A percentile compares a stretch with the other conserved stretches of the same genome.
Evolutionary conservation across 2,888 invertebrate species (phyloP).

Genomic region (Thysanoteuthis rhombus): DNA sequence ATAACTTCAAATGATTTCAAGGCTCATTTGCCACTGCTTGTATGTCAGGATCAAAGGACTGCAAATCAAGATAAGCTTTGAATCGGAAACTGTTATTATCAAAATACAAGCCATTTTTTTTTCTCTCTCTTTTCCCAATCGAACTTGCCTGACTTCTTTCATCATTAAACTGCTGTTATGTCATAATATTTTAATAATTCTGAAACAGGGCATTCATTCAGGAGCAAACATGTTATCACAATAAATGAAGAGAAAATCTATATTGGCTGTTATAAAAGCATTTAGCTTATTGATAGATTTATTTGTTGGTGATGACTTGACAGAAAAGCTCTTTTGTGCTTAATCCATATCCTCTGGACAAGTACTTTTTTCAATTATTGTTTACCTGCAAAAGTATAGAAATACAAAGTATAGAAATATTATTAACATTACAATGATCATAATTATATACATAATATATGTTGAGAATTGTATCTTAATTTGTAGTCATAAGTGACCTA

Average conservation of each 20-base stretch:
- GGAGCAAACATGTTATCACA: neutral
- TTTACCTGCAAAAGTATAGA: neutral
- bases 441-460: no score
- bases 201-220: neutral
- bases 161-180: neutral
- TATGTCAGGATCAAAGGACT: neutral
- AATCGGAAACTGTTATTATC: neutral
- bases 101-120: neutral
- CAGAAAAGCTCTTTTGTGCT: neutral
- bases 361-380: no score
- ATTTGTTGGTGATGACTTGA: neutral
- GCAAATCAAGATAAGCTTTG: neutral
- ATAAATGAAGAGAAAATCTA: neutral
- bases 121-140: neutral
- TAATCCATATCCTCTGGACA: neutral
- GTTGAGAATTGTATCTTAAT: no score
- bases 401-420: no score
- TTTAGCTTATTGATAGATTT: neutral
- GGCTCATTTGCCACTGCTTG: neutral
- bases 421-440: neutral
- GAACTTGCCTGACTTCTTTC: neutral
- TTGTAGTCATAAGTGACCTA: no score
- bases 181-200: neutral
- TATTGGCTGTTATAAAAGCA: neutral
- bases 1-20: neutral